These are phyloP conservation scores for Phrynosoma platyrhinos DNA, from an alignment of 2,113 vertebrate species.

Conservation along the genomic window DNA sequence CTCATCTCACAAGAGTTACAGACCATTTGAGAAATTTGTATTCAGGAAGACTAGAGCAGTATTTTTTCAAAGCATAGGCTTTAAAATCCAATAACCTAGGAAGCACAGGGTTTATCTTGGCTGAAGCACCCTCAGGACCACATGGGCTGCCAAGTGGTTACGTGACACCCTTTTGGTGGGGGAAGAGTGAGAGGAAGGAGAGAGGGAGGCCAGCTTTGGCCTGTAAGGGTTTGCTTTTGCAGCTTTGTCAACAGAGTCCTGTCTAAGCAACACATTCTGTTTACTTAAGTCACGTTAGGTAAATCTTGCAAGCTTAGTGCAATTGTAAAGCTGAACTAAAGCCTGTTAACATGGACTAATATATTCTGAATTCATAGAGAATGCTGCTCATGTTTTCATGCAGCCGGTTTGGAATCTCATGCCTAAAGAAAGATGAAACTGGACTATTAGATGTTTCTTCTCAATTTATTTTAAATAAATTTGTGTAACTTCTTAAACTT, in stretches of 20 bases:
- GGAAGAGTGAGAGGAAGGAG: not conserved
- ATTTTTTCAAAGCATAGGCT: not conserved
- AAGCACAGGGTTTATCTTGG: not conserved
- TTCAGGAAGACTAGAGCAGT: not conserved
- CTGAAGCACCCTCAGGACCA: not conserved
- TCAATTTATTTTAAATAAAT: not conserved
- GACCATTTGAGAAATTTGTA: not conserved
- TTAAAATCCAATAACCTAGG: not conserved
- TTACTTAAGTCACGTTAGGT: conserved; percentile 27
- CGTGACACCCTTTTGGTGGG: not conserved
- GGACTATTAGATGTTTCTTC: not conserved
- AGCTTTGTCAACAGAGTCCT: conserved; percentile 21
- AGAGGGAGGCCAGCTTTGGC: not conserved
- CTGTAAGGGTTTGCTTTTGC: not conserved
- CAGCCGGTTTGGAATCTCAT: not conserved
- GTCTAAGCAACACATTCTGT: conserved; percentile 23
- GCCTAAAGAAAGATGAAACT: not conserved
- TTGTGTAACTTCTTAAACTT: too few species aligned
- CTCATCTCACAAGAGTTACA: not conserved
- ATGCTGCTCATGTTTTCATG: not conserved
- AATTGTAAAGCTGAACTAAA: conserved; percentile 23
- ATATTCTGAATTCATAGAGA: conserved; percentile 5
- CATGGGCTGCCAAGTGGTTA: not conserved
- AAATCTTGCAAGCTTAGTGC: conserved; percentile 25
- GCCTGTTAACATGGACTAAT: not conserved